Percentiles rank a stretch among this genome's conserved stretches.
Conservation (phyloP, 2,888 invertebrate genomes). For the Junonia oenone region DNA sequence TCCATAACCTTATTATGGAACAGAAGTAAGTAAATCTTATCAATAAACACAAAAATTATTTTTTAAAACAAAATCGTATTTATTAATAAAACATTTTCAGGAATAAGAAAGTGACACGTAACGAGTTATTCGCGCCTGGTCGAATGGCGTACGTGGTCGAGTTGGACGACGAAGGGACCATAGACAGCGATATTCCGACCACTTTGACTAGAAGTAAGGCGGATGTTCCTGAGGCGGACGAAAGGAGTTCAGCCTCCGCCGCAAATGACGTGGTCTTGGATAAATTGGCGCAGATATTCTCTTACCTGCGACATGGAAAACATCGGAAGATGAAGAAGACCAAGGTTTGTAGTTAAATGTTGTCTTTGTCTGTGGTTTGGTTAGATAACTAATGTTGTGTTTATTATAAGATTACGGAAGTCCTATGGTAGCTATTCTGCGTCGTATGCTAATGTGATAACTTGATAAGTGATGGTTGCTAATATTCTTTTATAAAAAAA, state of each 20-base stretch:
- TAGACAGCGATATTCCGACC: slow-evolving; percentile 93
- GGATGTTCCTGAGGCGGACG: slow-evolving; percentile 88
- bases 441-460: too few species aligned
- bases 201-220: slow-evolving; percentile 95
- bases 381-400: too few species aligned
- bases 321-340: slow-evolving; percentile 88
- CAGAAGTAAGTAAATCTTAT: slow-evolving; percentile 57
- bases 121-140: slow-evolving; percentile 95
- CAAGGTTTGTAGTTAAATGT: slow-evolving; percentile 68
- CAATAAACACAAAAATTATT: too few species aligned
- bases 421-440: too few species aligned
- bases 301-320: slow-evolving; percentile 92
- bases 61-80: too few species aligned
- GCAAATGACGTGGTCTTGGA: slow-evolving; percentile 95
- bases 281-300: slow-evolving; percentile 97
- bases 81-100: background rate
- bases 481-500: too few species aligned
- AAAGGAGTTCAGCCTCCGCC: slow-evolving; percentile 59
- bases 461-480: too few species aligned
- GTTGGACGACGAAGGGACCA: slow-evolving; percentile 87
- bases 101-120: slow-evolving; percentile 82
- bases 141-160: slow-evolving; percentile 99
- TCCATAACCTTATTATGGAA: slow-evolving; percentile 83
- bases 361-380: too few species aligned
- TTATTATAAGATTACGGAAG: too few species aligned